Evolutionary conservation across 2,888 invertebrate species (phyloP), one percentile per base, ranked within the genome.

Genomic region (Macrophya alboannulata): DNA sequence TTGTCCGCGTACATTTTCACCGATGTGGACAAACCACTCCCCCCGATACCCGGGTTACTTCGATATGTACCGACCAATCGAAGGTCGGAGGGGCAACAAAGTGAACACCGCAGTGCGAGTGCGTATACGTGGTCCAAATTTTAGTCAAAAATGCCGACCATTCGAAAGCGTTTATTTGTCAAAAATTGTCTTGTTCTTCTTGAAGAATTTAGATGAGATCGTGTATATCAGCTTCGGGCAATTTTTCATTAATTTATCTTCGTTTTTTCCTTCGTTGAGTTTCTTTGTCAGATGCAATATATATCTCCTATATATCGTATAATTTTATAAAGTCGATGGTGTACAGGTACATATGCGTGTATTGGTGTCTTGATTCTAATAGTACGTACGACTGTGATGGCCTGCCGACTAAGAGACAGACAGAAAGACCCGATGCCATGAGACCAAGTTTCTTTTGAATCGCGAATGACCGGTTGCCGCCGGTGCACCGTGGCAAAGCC

Each of bases 401-500:
- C 0, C 55, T n/a, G 55, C 6, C n/a, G 55, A 55, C n/a, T 17
- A 55, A 55, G 55, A 55, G 55, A 55, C n/a, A 55, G 55, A 6
- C 43, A 43, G 31, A 31, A 31, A 31, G 6, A 9, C 55, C 6
- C 55, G 55, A 55, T 55, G n/a, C 55, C n/a, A n/a, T n/a, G n/a
- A 55, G 55, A 55, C 55, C 89, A 71, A 88, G 90, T 90, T 91
- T 90, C 90, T 90, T 87, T 87, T 31, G 25, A 77, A 77, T 51
- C 82, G 77, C 87, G 86, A 86, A 84, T 86, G 88, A 89, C 90
- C 90, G 89, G 89, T 89, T 86, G 84, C 76, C 87, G 8, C 31
- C 1, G 31, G 1, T 2, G 31, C 31, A 31, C 1, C 31, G 31
- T 2, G 3, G 31, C 31, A 3, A 31, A 31, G 31, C 31, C 31